Percentiles rank a stretch among this genome's conserved stretches.
Evolutionary conservation across 2,113 vertebrate genomes (phyloP).

Genomic region (Hippopotamus amphibius): DNA sequence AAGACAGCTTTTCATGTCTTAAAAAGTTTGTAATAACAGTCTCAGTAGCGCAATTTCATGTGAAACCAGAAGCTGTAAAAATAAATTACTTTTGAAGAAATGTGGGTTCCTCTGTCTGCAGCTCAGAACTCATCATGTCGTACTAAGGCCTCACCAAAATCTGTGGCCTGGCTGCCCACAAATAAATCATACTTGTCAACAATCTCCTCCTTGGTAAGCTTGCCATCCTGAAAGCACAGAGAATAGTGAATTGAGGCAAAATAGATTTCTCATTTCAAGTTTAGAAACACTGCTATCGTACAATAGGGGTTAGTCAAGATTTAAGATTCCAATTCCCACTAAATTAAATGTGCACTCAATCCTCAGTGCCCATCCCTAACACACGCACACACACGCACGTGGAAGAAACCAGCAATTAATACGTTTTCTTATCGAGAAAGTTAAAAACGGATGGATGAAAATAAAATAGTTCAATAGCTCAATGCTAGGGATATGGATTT

Average conservation of each 20-base stretch:
- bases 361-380: accelerated
- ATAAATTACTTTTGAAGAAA: slow-evolving; percentile 92
- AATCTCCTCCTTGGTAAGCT: slow-evolving; percentile 93
- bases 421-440: slow-evolving; percentile 27
- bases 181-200: slow-evolving; percentile 95
- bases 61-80: slow-evolving; percentile 88
- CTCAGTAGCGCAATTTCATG: slow-evolving; percentile 83
- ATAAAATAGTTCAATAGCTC: background rate
- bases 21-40: slow-evolving; percentile 82
- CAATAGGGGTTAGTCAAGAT: background rate
- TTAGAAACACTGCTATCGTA: background rate
- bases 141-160: slow-evolving; percentile 94
- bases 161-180: slow-evolving; percentile 96
- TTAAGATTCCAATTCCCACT: background rate
- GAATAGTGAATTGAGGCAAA: background rate
- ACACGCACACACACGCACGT: background rate
- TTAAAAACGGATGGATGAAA: background rate
- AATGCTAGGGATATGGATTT: background rate
- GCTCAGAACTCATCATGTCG: slow-evolving; percentile 94
- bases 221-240: slow-evolving; percentile 89
- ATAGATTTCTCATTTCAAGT: slow-evolving; percentile 22
- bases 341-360: background rate
- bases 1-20: slow-evolving; percentile 64
- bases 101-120: slow-evolving; percentile 52
- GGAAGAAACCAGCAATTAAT: background rate